Percentiles rank a stretch among this genome's conserved stretches.
Evolutionary conservation across 2,797 vertebrate species (phyloP).

Genomic region (Todus mexicanus): DNA sequence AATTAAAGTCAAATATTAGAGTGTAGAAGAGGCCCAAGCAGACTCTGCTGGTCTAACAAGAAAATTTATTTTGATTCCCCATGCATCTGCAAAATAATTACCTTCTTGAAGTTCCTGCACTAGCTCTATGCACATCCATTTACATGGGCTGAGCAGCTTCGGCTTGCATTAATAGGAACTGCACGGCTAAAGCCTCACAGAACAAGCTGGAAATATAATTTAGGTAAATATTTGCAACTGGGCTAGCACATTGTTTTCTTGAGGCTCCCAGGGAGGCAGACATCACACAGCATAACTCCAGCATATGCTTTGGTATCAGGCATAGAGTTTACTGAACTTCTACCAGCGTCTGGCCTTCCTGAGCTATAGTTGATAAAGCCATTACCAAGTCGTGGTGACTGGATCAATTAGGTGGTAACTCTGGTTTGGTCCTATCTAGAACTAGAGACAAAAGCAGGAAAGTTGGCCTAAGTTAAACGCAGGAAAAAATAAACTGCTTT

Average conservation of each 20-base stretch:
- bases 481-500: neutral
- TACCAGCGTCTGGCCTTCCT: neutral
- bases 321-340: neutral
- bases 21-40: neutral
- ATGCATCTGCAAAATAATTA: conserved; percentile 35
- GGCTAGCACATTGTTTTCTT: neutral
- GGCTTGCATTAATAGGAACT: neutral
- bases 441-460: neutral
- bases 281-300: neutral
- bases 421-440: neutral
- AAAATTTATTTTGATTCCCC: conserved; percentile 50
- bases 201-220: neutral
- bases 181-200: neutral
- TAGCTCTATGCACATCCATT: neutral
- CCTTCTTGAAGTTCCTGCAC: neutral
- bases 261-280: neutral
- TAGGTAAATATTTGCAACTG: conserved; percentile 6
- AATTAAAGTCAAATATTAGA: conserved; percentile 60
- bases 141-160: neutral
- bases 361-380: neutral
- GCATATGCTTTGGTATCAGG: neutral
- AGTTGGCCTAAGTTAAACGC: neutral
- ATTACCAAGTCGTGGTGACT: neutral
- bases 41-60: conserved; percentile 24
- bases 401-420: neutral